A percentile compares a stretch with the other conserved stretches of the same genome.
Evolutionary conservation across 2,888 invertebrate genomes (phyloP).

Genomic region (Cylloceria caligata): DNA sequence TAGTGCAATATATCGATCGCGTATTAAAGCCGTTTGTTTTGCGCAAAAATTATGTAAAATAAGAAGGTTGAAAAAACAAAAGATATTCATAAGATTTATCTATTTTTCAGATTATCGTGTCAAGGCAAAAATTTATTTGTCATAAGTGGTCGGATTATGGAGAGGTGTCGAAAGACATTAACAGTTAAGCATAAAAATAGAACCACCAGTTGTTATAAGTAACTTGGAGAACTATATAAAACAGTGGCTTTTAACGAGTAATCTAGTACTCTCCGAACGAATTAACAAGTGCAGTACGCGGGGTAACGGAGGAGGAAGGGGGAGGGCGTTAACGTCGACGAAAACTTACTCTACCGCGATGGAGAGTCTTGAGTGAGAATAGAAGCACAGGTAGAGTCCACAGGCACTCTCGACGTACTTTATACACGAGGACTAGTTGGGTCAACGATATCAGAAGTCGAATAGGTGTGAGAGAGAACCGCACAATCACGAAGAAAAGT

Average conservation of each 20-base stretch:
- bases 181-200: background rate
- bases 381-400: conserved; percentile 12
- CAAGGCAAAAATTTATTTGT: background rate
- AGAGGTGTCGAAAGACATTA: background rate
- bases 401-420: conserved; percentile 38
- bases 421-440: conserved; percentile 30
- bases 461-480: conserved; percentile 10
- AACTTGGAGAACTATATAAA: conserved; percentile 16
- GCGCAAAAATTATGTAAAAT: no score
- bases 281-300: conserved; percentile 50
- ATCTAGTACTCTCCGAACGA: conserved; percentile 41
- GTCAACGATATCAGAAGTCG: conserved; percentile 49
- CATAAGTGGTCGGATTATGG: background rate
- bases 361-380: conserved; percentile 44
- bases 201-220: background rate
- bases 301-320: no score
- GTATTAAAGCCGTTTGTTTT: no score
- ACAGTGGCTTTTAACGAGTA: conserved; percentile 54
- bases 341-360: conserved; percentile 36
- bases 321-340: conserved; percentile 31
- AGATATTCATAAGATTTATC: background rate
- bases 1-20: background rate
- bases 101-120: background rate
- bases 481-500: conserved; percentile 49
- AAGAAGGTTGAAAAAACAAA: no score